Percentiles rank a stretch among this genome's conserved stretches.
These are phyloP conservation scores for Syrrhaptes paradoxus DNA, from an alignment of 2,113 vertebrate species.

Conservation along the genomic window DNA sequence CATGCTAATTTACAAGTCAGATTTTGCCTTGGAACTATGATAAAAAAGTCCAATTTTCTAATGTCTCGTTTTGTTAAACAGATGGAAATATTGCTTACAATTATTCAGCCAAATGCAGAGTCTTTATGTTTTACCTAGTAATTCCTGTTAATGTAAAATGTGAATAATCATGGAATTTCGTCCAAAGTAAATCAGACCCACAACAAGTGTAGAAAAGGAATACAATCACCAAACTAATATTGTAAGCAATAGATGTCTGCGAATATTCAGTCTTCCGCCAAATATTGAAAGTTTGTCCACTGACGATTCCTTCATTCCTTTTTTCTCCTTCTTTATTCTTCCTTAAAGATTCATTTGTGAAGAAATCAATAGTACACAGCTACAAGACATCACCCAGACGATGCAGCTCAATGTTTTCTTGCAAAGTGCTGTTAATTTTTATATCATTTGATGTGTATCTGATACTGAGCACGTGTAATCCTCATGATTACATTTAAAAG, in stretches of 20 bases:
- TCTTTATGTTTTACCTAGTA: background rate
- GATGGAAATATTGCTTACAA: background rate
- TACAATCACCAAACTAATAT: background rate
- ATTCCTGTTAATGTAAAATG: background rate
- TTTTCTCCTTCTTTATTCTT: background rate
- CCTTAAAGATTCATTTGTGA: background rate
- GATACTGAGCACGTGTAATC: background rate
- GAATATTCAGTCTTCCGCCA: background rate
- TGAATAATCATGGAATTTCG: background rate
- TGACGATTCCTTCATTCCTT: background rate
- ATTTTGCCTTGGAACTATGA: background rate
- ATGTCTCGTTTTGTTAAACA: background rate
- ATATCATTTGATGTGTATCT: background rate
- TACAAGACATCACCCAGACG: background rate
- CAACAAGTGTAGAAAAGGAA: background rate
- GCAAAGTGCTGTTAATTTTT: background rate
- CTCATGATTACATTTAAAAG: background rate
- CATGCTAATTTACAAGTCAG: background rate
- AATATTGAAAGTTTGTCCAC: background rate
- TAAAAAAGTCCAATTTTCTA: background rate
- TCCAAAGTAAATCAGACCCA: background rate
- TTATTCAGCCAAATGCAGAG: background rate
- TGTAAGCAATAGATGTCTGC: background rate
- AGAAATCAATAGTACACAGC: background rate
- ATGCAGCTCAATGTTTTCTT: background rate